Evolutionary conservation across 1,140 invertebrate genomes (phyloP), one percentile per base, ranked within the genome.

Genomic region (Cotesia typhae): DNA sequence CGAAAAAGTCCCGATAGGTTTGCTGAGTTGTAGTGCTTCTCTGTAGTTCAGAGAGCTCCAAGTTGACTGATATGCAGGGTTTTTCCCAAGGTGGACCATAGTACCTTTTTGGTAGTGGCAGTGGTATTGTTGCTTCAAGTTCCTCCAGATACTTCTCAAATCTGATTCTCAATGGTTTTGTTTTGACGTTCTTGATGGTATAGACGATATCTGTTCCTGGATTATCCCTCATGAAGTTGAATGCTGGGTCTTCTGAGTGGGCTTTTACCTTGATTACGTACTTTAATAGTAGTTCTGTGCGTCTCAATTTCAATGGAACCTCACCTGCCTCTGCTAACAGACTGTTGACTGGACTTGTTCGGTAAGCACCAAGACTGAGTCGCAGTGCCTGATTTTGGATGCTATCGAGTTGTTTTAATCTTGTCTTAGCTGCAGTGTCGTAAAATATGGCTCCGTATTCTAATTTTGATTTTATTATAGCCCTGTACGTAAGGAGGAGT

Each of bases 381-480:
- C 70, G 10, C 6, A 64, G 10, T 47, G 70, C 70, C 3, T 37
- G 12, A 12, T 47, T 71, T 41, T 55, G 60, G 5, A 64, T 71
- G 17, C 17, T 3, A 4, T 71, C 51, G 12, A 71, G 70, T 4
- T 17, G 2, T 4, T 51, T 64, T 3, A 71, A 38, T 10, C 51
- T 10, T 4, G 3, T 4, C 12, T 38, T 4, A 6, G 20, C 3
- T 4, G 70, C 70, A 0, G 60, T 36, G 9, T 36, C 60, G 53
- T 71, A 71, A 14, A 71, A 28, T 4, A 36, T 36, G 5, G 70
- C 59, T 53, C 70, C 61, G 35, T 71, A 71, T 17, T 71, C 70
- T 9, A 71, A 37, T 55, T 71, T 71, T 2, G 59, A 12, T 71
- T 51, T 41, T 7, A 71, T 64, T 6, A 61, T 47, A 10, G 70